Evolutionary conservation across 2,113 vertebrate species (phyloP), one percentile per base, ranked within the genome.

Genomic region (Sapayoa aenigma): DNA sequence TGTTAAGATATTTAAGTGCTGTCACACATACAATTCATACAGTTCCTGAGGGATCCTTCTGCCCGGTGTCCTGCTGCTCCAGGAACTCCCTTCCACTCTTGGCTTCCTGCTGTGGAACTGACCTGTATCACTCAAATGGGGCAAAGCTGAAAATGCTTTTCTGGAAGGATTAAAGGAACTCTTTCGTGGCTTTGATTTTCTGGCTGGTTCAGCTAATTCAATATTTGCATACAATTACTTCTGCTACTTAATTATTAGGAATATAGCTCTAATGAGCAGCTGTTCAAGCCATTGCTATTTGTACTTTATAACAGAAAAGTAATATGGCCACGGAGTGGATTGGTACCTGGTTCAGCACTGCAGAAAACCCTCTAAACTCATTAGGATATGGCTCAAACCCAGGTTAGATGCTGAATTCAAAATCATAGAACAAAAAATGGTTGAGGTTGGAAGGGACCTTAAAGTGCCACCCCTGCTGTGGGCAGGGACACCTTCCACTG

Each of bases 51-150:
- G 79, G 11, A 87, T 17, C 18, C 44, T 84, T 65, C 52, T 81
- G 55, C 0, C 1, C n/a, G 33, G 0, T 1, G 10, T 18, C 47
- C 33, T 50, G 22, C 27, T 41, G 14, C 33, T 74, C 74, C 41
- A 42, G 55, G 52, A 79, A 75, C 66, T 46, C 75, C 76, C n/a
- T 91, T 55, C 56, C 19, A 9, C 52, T 62, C 56, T 23, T 22
- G 23, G n/a, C 15, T 84, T 62, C 47, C 73, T 69, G 35, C 39
- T 63, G 11, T 20, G 35, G 42, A 68, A 31, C 24, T 8, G 5
- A 35, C 25, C 44, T 52, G 5, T 2, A 23, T 42, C 44, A n/a
- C 3, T 42, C 23, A 62, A 53, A 72, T 0, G 11, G 13, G 44
- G 13, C 25, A 75, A 75, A 82, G 52, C 56, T 78, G 55, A 14